A percentile compares a stretch with the other conserved stretches of the same genome.
These are phyloP conservation scores for Trachemys scripta DNA, from an alignment of 2,113 vertebrate species.

Conservation along the genomic window DNA sequence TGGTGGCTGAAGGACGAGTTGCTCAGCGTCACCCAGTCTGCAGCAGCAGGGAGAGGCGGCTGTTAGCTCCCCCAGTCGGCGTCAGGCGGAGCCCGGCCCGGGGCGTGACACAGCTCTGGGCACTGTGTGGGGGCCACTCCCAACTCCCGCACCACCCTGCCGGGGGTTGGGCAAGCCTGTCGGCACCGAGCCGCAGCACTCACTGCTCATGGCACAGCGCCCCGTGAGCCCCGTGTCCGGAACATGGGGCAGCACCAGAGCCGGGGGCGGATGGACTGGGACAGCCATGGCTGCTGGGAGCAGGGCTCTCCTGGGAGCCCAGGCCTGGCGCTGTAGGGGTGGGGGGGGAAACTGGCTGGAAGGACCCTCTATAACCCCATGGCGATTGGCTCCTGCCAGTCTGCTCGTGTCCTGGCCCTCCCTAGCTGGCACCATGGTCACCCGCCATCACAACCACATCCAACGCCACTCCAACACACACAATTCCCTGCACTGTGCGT, in stretches of 20 bases:
- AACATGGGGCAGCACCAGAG: neutral
- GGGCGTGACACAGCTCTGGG: too few relatives aligned
- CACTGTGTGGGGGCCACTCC: neutral
- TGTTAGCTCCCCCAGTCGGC: neutral
- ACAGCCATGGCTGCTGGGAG: neutral
- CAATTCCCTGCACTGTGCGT: too few relatives aligned
- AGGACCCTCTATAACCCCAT: too few relatives aligned
- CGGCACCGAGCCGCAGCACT: too few relatives aligned
- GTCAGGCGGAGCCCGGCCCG: too few relatives aligned
- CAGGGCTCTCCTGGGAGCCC: neutral
- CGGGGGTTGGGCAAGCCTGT: too few relatives aligned
- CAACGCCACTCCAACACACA: too few relatives aligned
- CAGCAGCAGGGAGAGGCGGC: neutral
- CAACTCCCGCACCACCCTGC: neutral
- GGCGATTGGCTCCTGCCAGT: neutral
- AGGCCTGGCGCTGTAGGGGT: too few relatives aligned
- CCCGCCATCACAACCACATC: neutral
- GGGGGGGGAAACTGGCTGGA: neutral
- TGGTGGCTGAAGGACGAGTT: slow-evolving; percentile 80
- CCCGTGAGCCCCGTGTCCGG: too few relatives aligned
- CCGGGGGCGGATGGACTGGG: neutral
- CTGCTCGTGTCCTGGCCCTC: neutral
- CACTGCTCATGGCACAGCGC: too few relatives aligned
- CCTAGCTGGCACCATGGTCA: neutral
- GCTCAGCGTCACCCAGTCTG: slow-evolving; percentile 64